Evolutionary conservation across 2,888 invertebrate genomes (phyloP), one percentile per base, ranked within the genome.

Genomic region (Eubasilissa splendida): DNA sequence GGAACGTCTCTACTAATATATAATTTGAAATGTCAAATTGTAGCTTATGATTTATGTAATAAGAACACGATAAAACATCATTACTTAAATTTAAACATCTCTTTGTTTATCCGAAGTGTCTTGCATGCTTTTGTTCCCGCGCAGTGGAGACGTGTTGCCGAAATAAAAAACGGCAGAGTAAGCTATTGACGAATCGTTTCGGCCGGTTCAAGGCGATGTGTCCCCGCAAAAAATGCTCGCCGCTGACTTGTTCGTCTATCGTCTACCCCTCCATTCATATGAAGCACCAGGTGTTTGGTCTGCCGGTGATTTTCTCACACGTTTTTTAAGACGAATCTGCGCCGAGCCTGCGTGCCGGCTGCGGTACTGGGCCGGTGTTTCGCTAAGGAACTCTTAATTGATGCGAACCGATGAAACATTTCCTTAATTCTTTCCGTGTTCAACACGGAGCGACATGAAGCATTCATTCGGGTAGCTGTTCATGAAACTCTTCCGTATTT

Each of bases 251-350:
- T 68, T 31, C 33, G 42, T 7, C 59, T 12, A n/a, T 59, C 75
- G 53, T 22, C 60, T 22, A 53, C 22, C 14, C 52, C 7, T 76
- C 76, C 76, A 76, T 76, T 76, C 76, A 76, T 76, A 76, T 76
- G 52, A 33, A 33, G n/a, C 42, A 63, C 76, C 76, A 76, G 76
- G 76, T 76, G 76, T 63, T 65, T 77, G 59, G 42, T 50, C 65
- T 74, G 60, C 56, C 14, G 14, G 68, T 33, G 58, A 52, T 42
- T 42, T 79, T 79, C 79, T 79, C 79, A 78, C 77, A 79, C 79
- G 56, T 68, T 60, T 71, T 78, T 59, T 73, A 31, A 58, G 56
- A 73, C 71, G 33, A 71, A 73, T 58, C 58, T 56, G 58, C 22
- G 33, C 56, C 12, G 56, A 56, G 71, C 12, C 71, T 22, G 22